Evolutionary conservation across 2,797 vertebrate genomes (phyloP), one percentile per base, ranked within the genome.

Genomic region (Stomatorhinus walkeri): DNA sequence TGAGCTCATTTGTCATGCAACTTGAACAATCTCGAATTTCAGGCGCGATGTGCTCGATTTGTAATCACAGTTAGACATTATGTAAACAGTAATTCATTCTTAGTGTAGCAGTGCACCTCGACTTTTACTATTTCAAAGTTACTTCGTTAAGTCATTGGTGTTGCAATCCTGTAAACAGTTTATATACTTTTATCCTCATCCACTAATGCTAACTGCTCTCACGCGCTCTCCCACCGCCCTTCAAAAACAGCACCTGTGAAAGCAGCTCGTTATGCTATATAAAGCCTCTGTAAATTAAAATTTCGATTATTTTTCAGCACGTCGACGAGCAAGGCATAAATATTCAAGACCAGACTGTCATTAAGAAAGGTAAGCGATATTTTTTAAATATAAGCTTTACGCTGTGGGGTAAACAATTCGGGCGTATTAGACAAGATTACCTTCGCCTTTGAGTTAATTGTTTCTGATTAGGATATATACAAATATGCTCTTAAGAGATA

Each of bases 291-390:
- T 85, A 19, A 43, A 87, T 61, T 40, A n/a, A 36, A 56, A 59
- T 54, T 85, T 36, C 48, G n/a, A 36, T 93, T 95, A 92, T 96
- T 95, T 97, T 97, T 94, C 95, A 99, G 98, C 95, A 98, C 92
- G 97, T 99, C 95, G 98, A 99, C 94, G 98, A 99, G 96, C 98
- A 97, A 96, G 97, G 98, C 95, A 97, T 99, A 96, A 98, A 98
- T 97, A 98, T 99, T 95, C 98, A 97, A 94, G 98, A 99, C 96
- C 98, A 99, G 97, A 99, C 98, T 96, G 98, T 99, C 96, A 99
- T 99, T 97, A 99, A 99, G 96, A 99, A 99, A 99, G 98, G 98
- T 99, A 98, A 98, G 98, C 95, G 93, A 94, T 96, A 59, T 7
- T 87, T 86, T 52, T 86, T 5, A 22, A 51, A 24, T 85, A 52